A percentile compares a stretch with the other conserved stretches of the same genome.
phyloP scores from a whole-genome alignment of 2,113 vertebrate species.

The Beaufortia kweichowensis region DNA sequence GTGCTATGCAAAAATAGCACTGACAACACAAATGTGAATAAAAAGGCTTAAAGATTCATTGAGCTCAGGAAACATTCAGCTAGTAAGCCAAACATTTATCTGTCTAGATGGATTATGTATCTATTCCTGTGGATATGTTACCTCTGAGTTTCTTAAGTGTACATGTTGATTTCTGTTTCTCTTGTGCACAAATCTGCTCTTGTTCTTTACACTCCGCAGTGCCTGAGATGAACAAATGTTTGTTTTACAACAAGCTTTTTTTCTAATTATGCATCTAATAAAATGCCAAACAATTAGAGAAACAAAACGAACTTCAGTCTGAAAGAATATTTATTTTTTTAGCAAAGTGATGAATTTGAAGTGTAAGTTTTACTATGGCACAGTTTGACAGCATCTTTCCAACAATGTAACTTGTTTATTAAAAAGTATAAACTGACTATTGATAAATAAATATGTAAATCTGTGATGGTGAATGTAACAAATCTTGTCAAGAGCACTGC shows the following conservation, averaged over 20 bases:
- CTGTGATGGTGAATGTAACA: too few species aligned
- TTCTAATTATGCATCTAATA: constrained; percentile 32
- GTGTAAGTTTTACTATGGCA: too few species aligned
- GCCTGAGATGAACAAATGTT: constrained; percentile 37
- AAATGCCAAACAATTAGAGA: constrained; percentile 39
- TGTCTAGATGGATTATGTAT: not conserved
- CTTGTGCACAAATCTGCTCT: constrained; percentile 16
- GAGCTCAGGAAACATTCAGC: constrained; percentile 47
- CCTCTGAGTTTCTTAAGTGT: constrained; percentile 1
- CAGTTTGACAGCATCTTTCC: too few species aligned
- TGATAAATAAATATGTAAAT: constrained; percentile 6
- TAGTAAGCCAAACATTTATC: constrained; percentile 25
- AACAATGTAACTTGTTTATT: not conserved
- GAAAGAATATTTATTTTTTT: not conserved
- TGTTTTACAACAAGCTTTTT: constrained; percentile 30
- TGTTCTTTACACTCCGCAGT: not conserved
- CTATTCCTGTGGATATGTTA: constrained; percentile 10
- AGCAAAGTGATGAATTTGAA: not conserved
- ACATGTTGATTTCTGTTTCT: constrained; percentile 40
- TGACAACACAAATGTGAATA: constrained; percentile 26
- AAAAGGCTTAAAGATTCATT: constrained; percentile 15
- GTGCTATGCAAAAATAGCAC: constrained; percentile 11
- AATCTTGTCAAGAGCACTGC: not conserved
- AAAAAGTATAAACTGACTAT: constrained; percentile 2
- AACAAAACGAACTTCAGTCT: not conserved